Base-by-base conservation (phyloP, 2,797 vertebrate species). In the Macrochelys suwanniensis region DNA sequence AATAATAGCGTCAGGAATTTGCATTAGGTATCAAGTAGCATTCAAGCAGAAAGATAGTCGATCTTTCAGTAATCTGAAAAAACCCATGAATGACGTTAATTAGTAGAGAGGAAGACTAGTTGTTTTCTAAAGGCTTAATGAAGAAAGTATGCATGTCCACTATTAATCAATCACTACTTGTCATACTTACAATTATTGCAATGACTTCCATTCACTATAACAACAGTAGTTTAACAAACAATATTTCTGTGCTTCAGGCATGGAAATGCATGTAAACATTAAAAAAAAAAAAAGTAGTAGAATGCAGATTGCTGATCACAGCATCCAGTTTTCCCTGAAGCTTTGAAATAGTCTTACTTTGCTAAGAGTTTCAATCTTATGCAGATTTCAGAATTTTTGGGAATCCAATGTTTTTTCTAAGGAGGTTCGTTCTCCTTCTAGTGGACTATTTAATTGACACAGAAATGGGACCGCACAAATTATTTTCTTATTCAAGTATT, bases 281-380 rank as follows among this genome's bases (percentile, higher is more conserved):
- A 42, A 42, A 42, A 42, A 42, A 94, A 71, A 92, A 83, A 89
- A 95, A 56, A 96, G 94, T 94, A 96, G 82, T 95, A 97, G 96
- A 97, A 97, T 97, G 95, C 68, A 87, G 93, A 95, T 95, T 97
- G 96, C 96, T 95, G 96, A 95, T 97, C 95, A 97, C 89, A 95
- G 90, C 45, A 51, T 86, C 92, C 88, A 92, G 3, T 82, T 95
- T 79, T 95, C 65, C 90, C 91, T 25, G 89, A 93, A 96, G 93
- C 82, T 95, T 97, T 83, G 37, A 97, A 85, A 95, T 47, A 96
- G 88, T 97, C 95, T 92, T 87, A 94, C 82, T 97, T 95, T 89
- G 51, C 80, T 85, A 68, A 93, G 96, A 96, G 88, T 97, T 97
- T 94, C 28, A 89, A 88, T 91, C 87, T 93, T 91, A 85, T 78